Evolutionary conservation across 2,113 vertebrate species (phyloP).

Genomic region (Atrichornis clamosus): DNA sequence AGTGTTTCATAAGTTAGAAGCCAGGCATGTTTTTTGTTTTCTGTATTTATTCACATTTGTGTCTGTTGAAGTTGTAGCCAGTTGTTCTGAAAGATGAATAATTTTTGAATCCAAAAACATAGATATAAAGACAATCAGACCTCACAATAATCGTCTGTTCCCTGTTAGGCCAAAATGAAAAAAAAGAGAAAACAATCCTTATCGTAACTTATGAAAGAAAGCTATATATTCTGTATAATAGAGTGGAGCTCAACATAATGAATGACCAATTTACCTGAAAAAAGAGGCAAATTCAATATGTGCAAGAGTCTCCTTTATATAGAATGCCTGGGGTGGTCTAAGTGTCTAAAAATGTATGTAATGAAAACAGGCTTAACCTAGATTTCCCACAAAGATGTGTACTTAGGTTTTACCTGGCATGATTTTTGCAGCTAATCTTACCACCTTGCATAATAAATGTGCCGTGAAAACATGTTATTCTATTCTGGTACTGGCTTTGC

Average conservation of each 20-base stretch:
- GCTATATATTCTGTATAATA: not conserved
- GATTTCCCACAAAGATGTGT: constrained; percentile 16
- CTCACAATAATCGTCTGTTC: not conserved
- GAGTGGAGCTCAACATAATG: not conserved
- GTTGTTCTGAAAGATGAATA: not conserved
- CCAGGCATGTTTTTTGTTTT: not conserved
- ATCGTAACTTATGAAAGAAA: not conserved
- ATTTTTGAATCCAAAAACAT: not conserved
- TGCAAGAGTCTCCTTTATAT: not conserved
- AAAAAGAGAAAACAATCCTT: not conserved
- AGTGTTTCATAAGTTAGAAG: not conserved
- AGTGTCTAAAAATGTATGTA: constrained; percentile 17
- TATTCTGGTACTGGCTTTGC: not conserved
- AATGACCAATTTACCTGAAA: not conserved
- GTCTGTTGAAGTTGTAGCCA: not conserved
- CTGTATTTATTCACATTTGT: not conserved
- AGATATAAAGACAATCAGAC: not conserved
- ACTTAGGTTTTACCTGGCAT: not conserved
- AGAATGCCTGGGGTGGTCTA: not conserved
- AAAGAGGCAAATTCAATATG: not conserved
- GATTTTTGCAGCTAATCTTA: constrained; percentile 23
- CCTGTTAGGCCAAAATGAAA: not conserved
- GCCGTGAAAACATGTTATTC: not conserved
- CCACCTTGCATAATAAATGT: not conserved
- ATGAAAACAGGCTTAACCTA: not conserved